A percentile compares a stretch with the other conserved stretches of the same genome.
Conservation (phyloP, 23 tunicate species). For the Styela clava region DNA sequence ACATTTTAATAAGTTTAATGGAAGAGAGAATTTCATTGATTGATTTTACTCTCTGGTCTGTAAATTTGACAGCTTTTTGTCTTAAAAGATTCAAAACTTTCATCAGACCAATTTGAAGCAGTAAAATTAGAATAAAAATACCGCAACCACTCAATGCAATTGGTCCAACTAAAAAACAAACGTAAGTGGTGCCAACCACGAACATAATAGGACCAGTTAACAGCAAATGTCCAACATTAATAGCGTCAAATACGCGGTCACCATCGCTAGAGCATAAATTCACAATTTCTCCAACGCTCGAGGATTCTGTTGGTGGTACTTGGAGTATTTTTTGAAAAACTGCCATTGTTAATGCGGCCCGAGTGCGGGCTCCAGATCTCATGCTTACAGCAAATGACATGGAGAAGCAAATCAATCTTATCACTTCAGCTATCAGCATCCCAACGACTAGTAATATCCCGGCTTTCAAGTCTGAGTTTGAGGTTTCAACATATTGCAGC, state of each 20-base stretch:
- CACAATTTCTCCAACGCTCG: conserved; percentile 66
- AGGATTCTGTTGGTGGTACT: conserved; percentile 26
- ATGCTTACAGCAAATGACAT: conserved; percentile 44
- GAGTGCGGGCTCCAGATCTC: conserved; percentile 51
- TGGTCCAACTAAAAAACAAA: conserved; percentile 54
- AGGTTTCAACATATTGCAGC: conserved; percentile 38
- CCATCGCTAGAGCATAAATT: conserved; percentile 89
- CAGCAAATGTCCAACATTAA: conserved; percentile 29
- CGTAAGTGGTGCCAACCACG: conserved; percentile 44
- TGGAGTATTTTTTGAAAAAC: conserved; percentile 59
- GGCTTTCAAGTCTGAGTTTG: background rate
- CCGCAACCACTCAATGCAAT: conserved; percentile 58
- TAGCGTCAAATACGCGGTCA: conserved; percentile 65
- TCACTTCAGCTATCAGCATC: conserved; percentile 31
- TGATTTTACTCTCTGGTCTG: conserved; percentile 50
- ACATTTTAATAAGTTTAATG: conserved; percentile 87
- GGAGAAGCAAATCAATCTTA: conserved; percentile 35
- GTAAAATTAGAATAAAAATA: conserved; percentile 36
- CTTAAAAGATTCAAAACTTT: conserved; percentile 45
- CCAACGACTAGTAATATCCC: conserved; percentile 39
- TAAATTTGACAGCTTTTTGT: conserved; percentile 30
- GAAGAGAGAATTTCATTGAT: conserved; percentile 68
- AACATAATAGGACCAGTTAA: conserved; percentile 55
- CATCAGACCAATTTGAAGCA: conserved; percentile 34
- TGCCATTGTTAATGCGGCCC: conserved; percentile 47